These are phyloP conservation scores for Redunca redunca DNA, from an alignment of 2,113 vertebrate species.

Conservation along the genomic window DNA sequence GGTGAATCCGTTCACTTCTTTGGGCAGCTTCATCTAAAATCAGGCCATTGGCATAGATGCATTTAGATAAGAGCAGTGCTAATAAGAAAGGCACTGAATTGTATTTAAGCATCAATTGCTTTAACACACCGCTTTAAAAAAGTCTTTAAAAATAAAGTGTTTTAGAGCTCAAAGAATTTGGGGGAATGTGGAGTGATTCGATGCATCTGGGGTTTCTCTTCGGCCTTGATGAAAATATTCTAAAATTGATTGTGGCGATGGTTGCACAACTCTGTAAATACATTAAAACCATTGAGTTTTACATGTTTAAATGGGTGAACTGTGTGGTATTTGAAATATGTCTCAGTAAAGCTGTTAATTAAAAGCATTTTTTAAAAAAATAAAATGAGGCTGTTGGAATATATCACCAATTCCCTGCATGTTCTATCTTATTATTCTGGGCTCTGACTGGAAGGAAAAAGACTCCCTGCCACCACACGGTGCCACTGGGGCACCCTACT, in stretches of 20 bases:
- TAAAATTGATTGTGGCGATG: neutral
- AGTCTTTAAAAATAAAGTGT: neutral
- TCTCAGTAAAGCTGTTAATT: neutral
- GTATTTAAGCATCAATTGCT: neutral
- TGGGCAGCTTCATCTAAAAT: neutral
- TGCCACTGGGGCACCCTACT: too few species aligned
- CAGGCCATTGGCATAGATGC: neutral
- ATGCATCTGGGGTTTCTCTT: neutral
- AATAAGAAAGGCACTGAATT: neutral
- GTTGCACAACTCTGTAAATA: neutral
- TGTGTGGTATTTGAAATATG: neutral
- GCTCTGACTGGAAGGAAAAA: neutral
- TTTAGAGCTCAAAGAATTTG: neutral
- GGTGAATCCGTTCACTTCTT: neutral
- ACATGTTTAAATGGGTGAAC: neutral
- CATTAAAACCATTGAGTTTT: neutral
- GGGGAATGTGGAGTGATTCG: neutral
- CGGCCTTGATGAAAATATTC: neutral
- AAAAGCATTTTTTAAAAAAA: neutral
- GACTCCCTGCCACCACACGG: rapidly evolving
- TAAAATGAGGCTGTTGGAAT: neutral
- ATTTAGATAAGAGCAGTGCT: neutral
- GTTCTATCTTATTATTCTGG: neutral
- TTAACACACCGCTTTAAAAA: neutral
- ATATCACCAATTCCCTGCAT: neutral